Conservation (phyloP, 2,888 invertebrate species). For the Druceiella hillmani region DNA sequence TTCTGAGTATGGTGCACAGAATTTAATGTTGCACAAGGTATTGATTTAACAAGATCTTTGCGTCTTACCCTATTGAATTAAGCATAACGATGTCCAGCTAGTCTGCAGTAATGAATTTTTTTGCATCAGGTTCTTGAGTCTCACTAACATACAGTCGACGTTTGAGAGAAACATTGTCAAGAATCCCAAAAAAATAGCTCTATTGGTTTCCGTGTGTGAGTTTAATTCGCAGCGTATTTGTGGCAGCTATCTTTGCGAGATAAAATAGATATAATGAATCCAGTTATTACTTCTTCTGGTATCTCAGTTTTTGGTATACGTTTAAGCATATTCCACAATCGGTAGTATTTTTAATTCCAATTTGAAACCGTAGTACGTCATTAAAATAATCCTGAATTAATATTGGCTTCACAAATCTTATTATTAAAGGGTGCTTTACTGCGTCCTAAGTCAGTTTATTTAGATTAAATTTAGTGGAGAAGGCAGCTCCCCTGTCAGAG, state of each 20-base stretch:
- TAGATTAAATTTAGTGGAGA: conserved; percentile 14
- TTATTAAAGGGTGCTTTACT: conserved; percentile 21
- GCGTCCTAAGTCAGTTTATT: conserved; percentile 14
- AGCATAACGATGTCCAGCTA: no score
- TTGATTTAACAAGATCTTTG: no score
- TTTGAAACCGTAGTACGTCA: conserved; percentile 19
- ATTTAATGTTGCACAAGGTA: no score
- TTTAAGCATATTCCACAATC: conserved; percentile 19
- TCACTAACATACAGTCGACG: no score
- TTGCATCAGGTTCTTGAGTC: no score
- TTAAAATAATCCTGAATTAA: conserved; percentile 24
- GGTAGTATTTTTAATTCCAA: conserved; percentile 17
- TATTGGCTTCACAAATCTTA: conserved; percentile 20
- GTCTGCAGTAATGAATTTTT: no score
- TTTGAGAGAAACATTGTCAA: no score
- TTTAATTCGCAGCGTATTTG: no score
- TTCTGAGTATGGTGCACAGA: no score
- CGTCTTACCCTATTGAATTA: no score
- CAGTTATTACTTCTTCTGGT: conserved; percentile 15
- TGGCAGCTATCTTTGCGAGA: conserved; percentile 21
- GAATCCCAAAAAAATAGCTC: conserved; percentile 24
- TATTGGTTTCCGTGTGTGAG: conserved; percentile 14
- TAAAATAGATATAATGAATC: conserved; percentile 19
- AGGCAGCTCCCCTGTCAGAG: conserved; percentile 22
- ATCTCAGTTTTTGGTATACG: conserved; percentile 16